phyloP scores from a whole-genome alignment of 64 coral and sea anemone genomes.

The Actinia tenebrosa region DNA sequence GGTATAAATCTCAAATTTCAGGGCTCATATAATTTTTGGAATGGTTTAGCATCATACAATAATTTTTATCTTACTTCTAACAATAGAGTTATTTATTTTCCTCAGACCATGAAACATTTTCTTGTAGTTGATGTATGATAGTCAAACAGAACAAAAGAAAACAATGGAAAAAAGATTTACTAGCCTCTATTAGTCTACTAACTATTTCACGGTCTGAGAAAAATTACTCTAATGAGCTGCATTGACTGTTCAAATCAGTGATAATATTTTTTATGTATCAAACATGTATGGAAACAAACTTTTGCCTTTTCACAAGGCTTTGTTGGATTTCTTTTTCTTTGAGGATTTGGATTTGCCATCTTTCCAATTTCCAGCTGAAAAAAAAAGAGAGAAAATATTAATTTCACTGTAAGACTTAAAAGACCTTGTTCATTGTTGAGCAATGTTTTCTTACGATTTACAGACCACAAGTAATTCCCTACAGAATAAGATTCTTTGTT shows the following conservation, averaged over 20 bases:
- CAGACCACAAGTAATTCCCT: too few species aligned
- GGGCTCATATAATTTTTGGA: neutral
- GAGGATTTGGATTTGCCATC: slow-evolving; percentile 12
- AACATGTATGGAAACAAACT: neutral
- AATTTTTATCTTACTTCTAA: neutral
- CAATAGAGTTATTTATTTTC: too few species aligned
- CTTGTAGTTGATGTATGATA: too few species aligned
- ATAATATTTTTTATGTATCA: neutral
- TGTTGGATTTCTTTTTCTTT: slow-evolving; percentile 27
- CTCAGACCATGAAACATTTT: too few species aligned
- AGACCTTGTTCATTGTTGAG: neutral
- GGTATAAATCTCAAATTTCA: neutral
- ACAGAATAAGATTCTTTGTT: too few species aligned
- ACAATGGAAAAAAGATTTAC: too few species aligned
- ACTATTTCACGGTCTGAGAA: too few species aligned
- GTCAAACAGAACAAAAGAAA: too few species aligned
- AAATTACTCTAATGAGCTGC: neutral
- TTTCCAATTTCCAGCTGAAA: slow-evolving; percentile 1
- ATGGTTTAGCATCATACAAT: neutral
- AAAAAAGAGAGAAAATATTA: neutral
- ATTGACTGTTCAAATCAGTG: neutral
- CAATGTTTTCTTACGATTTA: too few species aligned
- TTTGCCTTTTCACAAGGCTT: neutral
- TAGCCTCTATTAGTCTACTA: too few species aligned
- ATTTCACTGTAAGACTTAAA: neutral